These are phyloP conservation scores for Spilosoma lubricipeda DNA, from an alignment of 2,888 invertebrate species.

Conservation along the genomic window DNA sequence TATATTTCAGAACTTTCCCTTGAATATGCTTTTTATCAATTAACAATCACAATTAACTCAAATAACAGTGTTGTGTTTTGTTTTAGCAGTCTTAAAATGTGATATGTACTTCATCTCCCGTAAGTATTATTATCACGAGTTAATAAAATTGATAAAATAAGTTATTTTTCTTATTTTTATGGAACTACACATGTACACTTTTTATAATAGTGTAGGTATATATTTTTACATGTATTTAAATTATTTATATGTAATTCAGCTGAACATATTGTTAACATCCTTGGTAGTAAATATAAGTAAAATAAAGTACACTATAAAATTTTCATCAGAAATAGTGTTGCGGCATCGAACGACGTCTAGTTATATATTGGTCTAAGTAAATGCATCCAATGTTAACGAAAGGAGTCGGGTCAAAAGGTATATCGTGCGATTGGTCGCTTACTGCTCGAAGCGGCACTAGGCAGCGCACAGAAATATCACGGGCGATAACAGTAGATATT, in stretches of 20 bases:
- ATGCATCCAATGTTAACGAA: conserved; percentile 50
- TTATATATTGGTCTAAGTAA: conserved; percentile 24
- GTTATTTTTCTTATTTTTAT: not conserved
- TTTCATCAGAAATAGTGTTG: conserved; percentile 19
- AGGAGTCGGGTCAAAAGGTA: conserved; percentile 66
- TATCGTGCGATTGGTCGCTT: conserved; percentile 79
- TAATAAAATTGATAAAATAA: not conserved
- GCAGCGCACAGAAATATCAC: conserved; percentile 92
- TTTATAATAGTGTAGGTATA: not conserved
- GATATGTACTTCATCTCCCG: not conserved
- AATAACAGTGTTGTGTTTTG: not conserved
- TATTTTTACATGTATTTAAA: not conserved
- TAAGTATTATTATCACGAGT: not conserved
- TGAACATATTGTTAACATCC: not conserved
- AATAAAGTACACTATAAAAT: conserved; percentile 8
- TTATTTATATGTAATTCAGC: not conserved
- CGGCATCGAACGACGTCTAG: conserved; percentile 31
- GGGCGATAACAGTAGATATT: conserved; percentile 91
- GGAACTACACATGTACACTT: not conserved
- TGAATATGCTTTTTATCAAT: not conserved
- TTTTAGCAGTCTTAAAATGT: not conserved
- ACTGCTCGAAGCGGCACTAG: conserved; percentile 77
- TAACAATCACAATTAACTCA: not conserved
- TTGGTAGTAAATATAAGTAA: not conserved
- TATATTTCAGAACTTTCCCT: not conserved